Base-by-base conservation (phyloP, 53 echinoderm and acorn worm species). In the Patiria pectinifera region DNA sequence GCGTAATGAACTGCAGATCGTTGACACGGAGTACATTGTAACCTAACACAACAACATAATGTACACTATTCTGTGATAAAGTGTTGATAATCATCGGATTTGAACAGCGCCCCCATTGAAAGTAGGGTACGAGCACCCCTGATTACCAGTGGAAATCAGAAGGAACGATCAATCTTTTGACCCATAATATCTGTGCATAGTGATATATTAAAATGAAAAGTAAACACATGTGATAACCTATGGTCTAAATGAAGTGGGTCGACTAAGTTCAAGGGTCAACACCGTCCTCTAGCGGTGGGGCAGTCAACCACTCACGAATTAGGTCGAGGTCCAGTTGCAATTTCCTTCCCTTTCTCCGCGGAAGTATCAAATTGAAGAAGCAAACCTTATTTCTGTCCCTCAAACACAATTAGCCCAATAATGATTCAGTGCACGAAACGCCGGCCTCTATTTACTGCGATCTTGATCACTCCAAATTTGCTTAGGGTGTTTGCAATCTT, bases 401-500 rank as follows among this genome's bases (percentile, higher is more conserved):
- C 47, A 45, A 44, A 22, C 19, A 45, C 80, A 79, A 43, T 79
- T 79, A 79, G 12, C 11, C 80, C 45, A 45, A 25, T 46, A 46
- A 79, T 79, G 80, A 79, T 45, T 79, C 80, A 79, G 44, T 76
- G 77, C 25, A 11, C 77, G 77, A 79, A 12, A 79, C 19, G 80
- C 80, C 80, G 19, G 15, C 46, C 48, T 24, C 76, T 76, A 24
- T 76, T 26, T 25, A 43, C 25, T 76, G 0, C 13, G 24, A 79
- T 18, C 80, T 79, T 47, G 45, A 79, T 79, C 19, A 46, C 6
- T 45, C 80, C 46, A 79, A 9, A 79, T 79, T 79, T 46, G 47
- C 10, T 74, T 21, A 21, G 22, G 24, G 10, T 74, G 24, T 74
- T 74, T n/a, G 66, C 66, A 2, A 66, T 66, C 66, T 11, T 11